Base-by-base conservation (phyloP, 2,888 invertebrate species). In the Brachynemurus nebulosus region DNA sequence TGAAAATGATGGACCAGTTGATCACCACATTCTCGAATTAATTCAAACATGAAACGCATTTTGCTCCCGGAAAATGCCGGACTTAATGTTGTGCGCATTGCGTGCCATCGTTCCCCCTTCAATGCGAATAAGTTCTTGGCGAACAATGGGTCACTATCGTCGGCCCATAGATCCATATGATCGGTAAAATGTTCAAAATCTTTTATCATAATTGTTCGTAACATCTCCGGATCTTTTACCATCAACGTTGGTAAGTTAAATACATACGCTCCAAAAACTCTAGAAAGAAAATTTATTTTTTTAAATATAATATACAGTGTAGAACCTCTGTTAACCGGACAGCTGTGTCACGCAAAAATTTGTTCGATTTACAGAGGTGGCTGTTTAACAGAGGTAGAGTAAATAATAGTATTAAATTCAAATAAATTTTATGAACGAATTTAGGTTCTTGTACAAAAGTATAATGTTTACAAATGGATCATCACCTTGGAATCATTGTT, bases 61-160 rank as follows among this genome's bases (percentile, higher is more conserved):
- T 48, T 48, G 14, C 38, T 44, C 6, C 46, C 40, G 9, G 48
- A 46, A 16, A 48, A 48, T 23, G 44, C 44, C 16, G 48, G 46
- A 2, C 34, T 39, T 37, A 48, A 21, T 27, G 44, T 46, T 18
- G 44, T 30, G 17, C 48, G 23, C 44, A 48, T 44, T 5, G 40
- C 27, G 34, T 34, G 17, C 48, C 48, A 48, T n/a, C n/a, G n/a
- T n/a, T n/a, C n/a, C n/a, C 45, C 48, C 44, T 8, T 27, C 18
- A 35, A 36, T 30, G n/a, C 18, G 12, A 17, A 72, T 5, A 52
- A 52, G 0, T 60, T 55, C 12, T 27, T 27, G 9, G 11, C 27
- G 11, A 27, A 5, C 12, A 27, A 27, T 4, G 12, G 2, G 12
- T 27, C 27, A 5, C 12, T n/a, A n/a, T 27, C 27, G 11, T 27